Conservation (phyloP, 2,888 invertebrate genomes). For the Shargacucullia verbasci region DNA sequence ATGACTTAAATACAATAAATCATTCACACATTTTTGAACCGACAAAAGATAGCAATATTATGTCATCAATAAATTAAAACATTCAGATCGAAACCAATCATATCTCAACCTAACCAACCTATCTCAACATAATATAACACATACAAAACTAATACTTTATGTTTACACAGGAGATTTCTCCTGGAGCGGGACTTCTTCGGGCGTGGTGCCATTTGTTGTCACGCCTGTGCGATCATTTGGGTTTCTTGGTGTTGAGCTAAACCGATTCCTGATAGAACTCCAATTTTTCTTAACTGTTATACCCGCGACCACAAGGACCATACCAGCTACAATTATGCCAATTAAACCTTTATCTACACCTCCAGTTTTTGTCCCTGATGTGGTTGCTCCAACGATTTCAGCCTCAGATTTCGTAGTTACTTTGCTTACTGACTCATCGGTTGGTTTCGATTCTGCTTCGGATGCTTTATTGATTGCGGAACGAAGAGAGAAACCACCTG, state of each 20-base stretch:
- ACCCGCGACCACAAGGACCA: constrained; percentile 86
- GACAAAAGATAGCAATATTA: constrained; percentile 34
- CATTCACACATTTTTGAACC: constrained; percentile 48
- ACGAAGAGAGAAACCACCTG: constrained; percentile 66
- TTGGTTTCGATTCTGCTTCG: constrained; percentile 56
- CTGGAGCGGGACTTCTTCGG: constrained; percentile 83
- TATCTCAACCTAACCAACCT: constrained; percentile 51
- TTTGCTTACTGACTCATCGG: constrained; percentile 54
- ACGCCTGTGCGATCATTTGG: constrained; percentile 71
- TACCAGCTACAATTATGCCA: constrained; percentile 86
- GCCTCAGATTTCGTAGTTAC: constrained; percentile 53
- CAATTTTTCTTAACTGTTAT: constrained; percentile 89
- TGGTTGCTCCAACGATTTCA: constrained; percentile 76
- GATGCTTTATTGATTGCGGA: constrained; percentile 68
- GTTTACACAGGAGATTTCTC: constrained; percentile 81
- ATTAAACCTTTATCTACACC: constrained; percentile 88
- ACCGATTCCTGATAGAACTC: constrained; percentile 83
- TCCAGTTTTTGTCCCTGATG: constrained; percentile 73
- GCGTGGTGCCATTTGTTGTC: constrained; percentile 73
- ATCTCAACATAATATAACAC: constrained; percentile 47
- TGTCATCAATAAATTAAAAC: constrained; percentile 67
- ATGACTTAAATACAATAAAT: constrained; percentile 29
- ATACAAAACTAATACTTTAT: constrained; percentile 15
- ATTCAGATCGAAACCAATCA: constrained; percentile 82
- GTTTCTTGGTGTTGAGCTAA: constrained; percentile 76